A percentile compares a stretch with the other conserved stretches of the same genome.
Evolutionary conservation across 2,888 invertebrate species (phyloP).

Genomic region (Thera obeliscata): DNA sequence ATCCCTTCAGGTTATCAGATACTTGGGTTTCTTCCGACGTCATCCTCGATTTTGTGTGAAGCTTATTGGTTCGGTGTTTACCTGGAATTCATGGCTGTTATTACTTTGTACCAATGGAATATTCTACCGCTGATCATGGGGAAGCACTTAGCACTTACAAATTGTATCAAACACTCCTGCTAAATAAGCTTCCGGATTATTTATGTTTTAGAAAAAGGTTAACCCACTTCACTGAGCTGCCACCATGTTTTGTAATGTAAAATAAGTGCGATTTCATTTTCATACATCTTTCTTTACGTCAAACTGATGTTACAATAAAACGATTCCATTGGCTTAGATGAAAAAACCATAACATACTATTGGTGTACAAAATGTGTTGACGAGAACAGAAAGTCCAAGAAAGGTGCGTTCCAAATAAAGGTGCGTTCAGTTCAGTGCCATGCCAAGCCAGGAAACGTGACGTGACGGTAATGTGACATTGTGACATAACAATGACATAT

Average conservation of each 20-base stretch:
- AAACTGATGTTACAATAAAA: background rate
- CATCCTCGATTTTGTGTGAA: constrained; percentile 76
- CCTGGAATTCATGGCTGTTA: constrained; percentile 55
- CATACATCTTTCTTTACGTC: constrained; percentile 7
- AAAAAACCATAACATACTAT: background rate
- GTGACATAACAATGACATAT: background rate
- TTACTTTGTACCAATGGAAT: constrained; percentile 25
- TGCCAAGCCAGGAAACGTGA: no score
- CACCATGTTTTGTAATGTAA: constrained; percentile 72
- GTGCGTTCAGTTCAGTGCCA: no score
- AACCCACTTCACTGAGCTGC: constrained; percentile 78
- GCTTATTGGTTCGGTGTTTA: constrained; percentile 82
- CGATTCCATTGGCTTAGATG: constrained; percentile 12
- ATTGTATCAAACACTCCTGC: constrained; percentile 83
- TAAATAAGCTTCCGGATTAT: constrained; percentile 77
- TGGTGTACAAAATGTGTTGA: background rate
- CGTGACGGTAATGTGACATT: no score
- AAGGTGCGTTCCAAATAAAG: no score
- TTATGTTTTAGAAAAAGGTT: constrained; percentile 72
- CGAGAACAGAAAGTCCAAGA: no score
- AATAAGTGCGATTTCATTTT: constrained; percentile 41
- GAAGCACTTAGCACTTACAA: constrained; percentile 72
- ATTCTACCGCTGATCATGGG: constrained; percentile 8
- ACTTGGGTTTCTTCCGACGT: constrained; percentile 81
- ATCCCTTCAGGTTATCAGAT: constrained; percentile 88